Percentiles rank a stretch among this genome's conserved stretches.
phyloP scores from a whole-genome alignment of 35 echinoderm and acorn worm species.

The Holothuria glaberrima region DNA sequence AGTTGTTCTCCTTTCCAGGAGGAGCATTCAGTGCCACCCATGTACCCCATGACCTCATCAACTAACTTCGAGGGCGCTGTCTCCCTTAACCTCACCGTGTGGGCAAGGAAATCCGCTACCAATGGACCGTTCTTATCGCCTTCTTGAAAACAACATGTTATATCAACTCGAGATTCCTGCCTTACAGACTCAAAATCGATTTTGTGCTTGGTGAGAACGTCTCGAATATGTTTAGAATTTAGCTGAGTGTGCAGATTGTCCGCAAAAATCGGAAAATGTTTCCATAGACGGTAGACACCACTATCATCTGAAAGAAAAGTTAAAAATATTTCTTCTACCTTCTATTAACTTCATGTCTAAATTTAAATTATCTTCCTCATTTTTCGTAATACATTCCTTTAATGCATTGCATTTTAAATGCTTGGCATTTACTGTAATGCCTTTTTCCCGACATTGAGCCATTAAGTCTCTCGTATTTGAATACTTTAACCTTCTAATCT shows the following conservation, averaged over 20 bases:
- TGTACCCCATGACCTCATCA: conserved; percentile 7
- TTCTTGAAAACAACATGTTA: not conserved
- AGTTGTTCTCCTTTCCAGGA: not conserved
- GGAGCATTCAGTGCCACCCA: not conserved
- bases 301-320: conserved; percentile 4
- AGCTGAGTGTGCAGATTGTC: not conserved
- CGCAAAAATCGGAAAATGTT: not conserved
- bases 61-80: not conserved
- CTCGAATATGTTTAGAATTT: not conserved
- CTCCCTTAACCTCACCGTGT: not conserved
- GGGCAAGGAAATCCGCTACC: not conserved
- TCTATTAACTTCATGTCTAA: no score
- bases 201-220: not conserved
- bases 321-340: no score
- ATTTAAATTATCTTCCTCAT: no score
- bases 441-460: no score
- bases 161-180: not conserved
- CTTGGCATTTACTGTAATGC: no score
- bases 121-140: not conserved
- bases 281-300: not conserved
- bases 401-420: no score
- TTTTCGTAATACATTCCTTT: no score
- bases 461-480: no score
- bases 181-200: not conserved
- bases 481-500: no score